Conservation (phyloP, 2,113 vertebrate species). For the Tenebrosternarchus preto region DNA sequence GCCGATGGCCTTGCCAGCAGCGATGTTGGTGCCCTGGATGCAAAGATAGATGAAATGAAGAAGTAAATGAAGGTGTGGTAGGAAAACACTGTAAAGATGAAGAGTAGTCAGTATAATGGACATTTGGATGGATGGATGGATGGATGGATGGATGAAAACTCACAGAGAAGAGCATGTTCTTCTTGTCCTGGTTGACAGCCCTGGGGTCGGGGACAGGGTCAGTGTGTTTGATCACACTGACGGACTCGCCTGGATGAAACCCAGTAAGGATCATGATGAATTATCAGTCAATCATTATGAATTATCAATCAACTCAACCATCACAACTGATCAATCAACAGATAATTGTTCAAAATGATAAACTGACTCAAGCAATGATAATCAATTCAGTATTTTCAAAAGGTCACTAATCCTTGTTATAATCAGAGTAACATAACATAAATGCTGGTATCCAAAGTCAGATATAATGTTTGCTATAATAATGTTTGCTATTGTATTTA, state of each 20-base stretch:
- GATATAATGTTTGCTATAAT: no score
- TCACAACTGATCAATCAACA: no score
- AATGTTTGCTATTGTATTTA: not conserved
- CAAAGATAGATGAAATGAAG: not conserved
- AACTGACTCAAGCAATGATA: not conserved
- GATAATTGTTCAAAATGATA: no score
- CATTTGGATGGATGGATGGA: not conserved
- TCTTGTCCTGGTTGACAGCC: conserved; percentile 99
- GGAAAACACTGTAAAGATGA: not conserved
- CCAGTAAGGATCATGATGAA: not conserved
- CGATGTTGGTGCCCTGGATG: conserved; percentile 88
- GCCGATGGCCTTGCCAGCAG: conserved; percentile 86
- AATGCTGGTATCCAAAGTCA: not conserved
- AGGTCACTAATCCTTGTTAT: not conserved
- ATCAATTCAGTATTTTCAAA: not conserved
- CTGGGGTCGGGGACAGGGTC: conserved; percentile 86
- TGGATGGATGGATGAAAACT: conserved; percentile 61
- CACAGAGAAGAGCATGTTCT: conserved; percentile 99
- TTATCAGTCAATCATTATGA: not conserved
- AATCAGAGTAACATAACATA: not conserved
- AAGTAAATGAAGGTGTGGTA: not conserved
- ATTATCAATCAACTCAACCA: not conserved
- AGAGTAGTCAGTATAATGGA: not conserved
- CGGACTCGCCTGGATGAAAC: conserved; percentile 84
- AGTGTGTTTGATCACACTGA: conserved; percentile 94